Conservation (phyloP, 1,140 invertebrate species). For the Chelonus insularis region DNA sequence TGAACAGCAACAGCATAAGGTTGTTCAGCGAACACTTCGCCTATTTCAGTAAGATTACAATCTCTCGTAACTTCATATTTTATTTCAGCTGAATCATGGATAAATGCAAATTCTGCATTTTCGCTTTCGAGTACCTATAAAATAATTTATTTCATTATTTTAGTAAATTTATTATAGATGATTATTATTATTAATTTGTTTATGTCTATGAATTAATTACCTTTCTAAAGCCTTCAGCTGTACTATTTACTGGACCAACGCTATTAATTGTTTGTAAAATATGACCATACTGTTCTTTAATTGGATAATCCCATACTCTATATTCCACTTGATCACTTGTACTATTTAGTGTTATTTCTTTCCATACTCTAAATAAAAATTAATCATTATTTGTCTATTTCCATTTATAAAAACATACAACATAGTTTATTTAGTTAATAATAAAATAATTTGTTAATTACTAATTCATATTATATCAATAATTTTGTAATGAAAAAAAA, state of each 20-base stretch:
- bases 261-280: constrained; percentile 82
- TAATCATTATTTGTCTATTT: neutral
- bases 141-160: neutral
- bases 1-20: constrained; percentile 87
- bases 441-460: neutral
- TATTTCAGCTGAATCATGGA: constrained; percentile 84
- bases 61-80: constrained; percentile 81
- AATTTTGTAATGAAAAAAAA: neutral
- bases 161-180: neutral
- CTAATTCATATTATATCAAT: constrained; percentile 1
- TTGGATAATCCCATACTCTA: constrained; percentile 91
- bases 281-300: constrained; percentile 87
- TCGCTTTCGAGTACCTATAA: constrained; percentile 71
- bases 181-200: neutral
- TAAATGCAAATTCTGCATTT: constrained; percentile 85
- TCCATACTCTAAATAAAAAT: constrained; percentile 74
- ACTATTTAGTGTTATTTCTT: constrained; percentile 82
- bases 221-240: constrained; percentile 74
- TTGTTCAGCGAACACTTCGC: constrained; percentile 85
- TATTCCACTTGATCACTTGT: constrained; percentile 75
- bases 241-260: constrained; percentile 70
- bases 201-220: constrained; percentile 51
- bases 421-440: too few species aligned
- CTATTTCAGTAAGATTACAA: constrained; percentile 84
- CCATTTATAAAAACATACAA: neutral